A percentile compares a stretch with the other conserved stretches of the same genome.
phyloP scores from a whole-genome alignment of 2,113 vertebrate genomes.

The Pogonocichla stellata region DNA sequence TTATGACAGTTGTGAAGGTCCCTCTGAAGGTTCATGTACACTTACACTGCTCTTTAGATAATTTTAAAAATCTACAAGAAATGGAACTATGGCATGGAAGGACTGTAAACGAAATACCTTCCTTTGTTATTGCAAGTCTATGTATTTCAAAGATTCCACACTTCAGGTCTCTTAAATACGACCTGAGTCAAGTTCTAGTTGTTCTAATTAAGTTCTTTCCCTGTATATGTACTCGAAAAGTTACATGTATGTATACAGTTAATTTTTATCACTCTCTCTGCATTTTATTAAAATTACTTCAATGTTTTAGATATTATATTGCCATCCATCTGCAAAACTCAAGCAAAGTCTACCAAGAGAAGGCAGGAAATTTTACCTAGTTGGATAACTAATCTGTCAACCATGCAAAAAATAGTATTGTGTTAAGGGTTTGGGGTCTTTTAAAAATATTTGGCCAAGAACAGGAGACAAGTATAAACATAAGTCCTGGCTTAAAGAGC shows the following conservation, averaged over 20 bases:
- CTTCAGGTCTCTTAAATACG: not conserved
- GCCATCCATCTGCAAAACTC: not conserved
- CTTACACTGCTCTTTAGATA: not conserved
- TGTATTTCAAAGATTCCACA: not conserved
- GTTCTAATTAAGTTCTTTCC: not conserved
- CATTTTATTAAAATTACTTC: not conserved
- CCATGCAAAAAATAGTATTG: not conserved
- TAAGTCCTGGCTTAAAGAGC: not conserved
- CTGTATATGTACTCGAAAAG: not conserved
- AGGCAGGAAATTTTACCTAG: not conserved
- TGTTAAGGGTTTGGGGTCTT: not conserved
- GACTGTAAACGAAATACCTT: not conserved
- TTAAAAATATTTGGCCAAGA: not conserved
- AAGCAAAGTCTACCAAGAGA: not conserved
- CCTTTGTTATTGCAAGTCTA: not conserved
- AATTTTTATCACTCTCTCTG: not conserved
- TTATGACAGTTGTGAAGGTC: not conserved
- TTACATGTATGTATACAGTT: not conserved
- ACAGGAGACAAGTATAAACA: not conserved
- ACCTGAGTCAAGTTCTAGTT: not conserved
- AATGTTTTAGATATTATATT: not conserved
- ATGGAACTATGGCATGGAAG: fast-evolving
- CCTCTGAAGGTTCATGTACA: not conserved
- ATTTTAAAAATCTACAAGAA: not conserved
- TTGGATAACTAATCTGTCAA: not conserved